Evolutionary conservation across 2,888 invertebrate genomes (phyloP), one percentile per base, ranked within the genome.

Genomic region (Sarcophaga rosellei): DNA sequence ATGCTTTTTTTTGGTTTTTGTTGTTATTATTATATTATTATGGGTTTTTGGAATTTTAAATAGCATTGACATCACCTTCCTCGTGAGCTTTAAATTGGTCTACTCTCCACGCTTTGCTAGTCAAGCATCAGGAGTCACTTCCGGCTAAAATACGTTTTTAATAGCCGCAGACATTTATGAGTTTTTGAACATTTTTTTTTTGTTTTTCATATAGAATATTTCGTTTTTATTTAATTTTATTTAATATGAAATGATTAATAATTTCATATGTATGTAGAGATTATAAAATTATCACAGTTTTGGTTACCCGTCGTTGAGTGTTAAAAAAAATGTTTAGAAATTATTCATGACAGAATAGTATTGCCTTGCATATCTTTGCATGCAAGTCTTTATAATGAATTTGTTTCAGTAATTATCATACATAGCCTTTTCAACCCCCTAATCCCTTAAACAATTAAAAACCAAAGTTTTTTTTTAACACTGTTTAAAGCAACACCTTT

Each of bases 61-160:
- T 89, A 91, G 90, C 91, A 92, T 91, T 91, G 91, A 91, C 92
- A 91, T 92, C 92, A 91, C 91, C 90, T 89, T 84, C 61, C 81
- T 81, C 68, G 20, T 73, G 53, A 79, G 85, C 82, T 78, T 70
- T 53, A 82, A 85, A 82, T 87, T 85, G 77, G 80, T 88, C 89
- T 88, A 89, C 90, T 90, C 89, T 93, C 90, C 88, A 92, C 93
- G 92, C 92, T 92, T 93, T 92, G 92, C 90, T 92, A 92, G 90
- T 81, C 93, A 92, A 92, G 92, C 93, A 92, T 91, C 92, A 92
- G 92, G 91, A 91, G 90, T 90, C 90, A 92, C 91, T 92, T 92
- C 92, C 92, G 92, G 90, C 86, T 86, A 87, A 84, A 85, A 83
- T 78, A 81, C 75, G 81, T 75, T 68, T 81, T 75, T 81, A 86